Percentiles rank a stretch among this genome's conserved stretches.
phyloP scores from a whole-genome alignment of 2,797 vertebrate species.

The Brachyrhaphis roseni region DNA sequence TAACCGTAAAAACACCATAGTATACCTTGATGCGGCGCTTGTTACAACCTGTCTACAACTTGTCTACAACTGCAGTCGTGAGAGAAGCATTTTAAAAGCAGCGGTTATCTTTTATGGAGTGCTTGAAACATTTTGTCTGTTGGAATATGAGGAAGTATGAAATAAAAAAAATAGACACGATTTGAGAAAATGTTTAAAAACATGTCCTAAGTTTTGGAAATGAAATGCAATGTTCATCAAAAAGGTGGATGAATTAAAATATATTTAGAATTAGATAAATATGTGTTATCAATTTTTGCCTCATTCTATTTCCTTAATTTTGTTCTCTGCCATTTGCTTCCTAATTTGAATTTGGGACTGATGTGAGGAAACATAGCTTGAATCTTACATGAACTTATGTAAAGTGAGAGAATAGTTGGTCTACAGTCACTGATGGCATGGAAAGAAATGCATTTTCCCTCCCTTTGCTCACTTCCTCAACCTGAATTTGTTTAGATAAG shows the following conservation, averaged over 20 bases:
- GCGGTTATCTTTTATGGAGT: background rate
- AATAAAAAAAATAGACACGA: background rate
- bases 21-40: background rate
- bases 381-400: conserved; percentile 56
- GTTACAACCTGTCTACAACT: background rate
- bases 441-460: conserved; percentile 6
- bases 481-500: conserved; percentile 15
- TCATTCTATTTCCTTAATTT: background rate
- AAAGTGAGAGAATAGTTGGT: conserved; percentile 62
- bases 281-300: background rate
- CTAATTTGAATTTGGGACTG: conserved; percentile 51
- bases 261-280: background rate
- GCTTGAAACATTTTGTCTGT: background rate
- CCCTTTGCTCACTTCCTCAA: background rate
- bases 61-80: background rate
- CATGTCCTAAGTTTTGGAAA: background rate
- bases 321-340: conserved; percentile 57
- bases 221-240: background rate
- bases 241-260: background rate
- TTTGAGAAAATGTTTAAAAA: background rate
- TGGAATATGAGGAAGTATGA: background rate
- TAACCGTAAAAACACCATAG: background rate
- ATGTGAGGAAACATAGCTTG: conserved; percentile 50
- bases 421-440: conserved; percentile 68
- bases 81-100: background rate